These are phyloP conservation scores for Pantherophis vulpinus DNA, from an alignment of 2,797 vertebrate genomes.

Conservation along the genomic window DNA sequence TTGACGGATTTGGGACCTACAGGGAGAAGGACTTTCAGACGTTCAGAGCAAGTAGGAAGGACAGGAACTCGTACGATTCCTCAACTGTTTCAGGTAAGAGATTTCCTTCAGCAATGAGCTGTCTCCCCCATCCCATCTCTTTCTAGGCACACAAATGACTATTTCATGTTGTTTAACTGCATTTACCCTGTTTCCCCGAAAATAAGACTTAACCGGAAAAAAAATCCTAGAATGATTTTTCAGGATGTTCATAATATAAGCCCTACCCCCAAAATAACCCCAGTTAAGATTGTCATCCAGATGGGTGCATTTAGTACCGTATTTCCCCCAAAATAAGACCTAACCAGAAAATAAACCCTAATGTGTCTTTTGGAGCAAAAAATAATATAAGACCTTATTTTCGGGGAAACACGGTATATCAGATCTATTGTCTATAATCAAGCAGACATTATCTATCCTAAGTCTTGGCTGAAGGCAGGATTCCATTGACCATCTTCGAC, in stretches of 20 bases:
- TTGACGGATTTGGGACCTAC: slow-evolving; percentile 86
- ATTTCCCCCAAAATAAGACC: too few species aligned
- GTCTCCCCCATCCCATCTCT: background rate
- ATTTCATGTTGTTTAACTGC: background rate
- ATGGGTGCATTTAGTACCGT: too few species aligned
- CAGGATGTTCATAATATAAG: too few species aligned
- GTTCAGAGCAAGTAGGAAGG: slow-evolving; percentile 85
- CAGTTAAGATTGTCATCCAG: too few species aligned
- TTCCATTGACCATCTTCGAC: background rate
- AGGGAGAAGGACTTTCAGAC: slow-evolving; percentile 89
- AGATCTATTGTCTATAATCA: background rate
- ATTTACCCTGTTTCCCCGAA: background rate
- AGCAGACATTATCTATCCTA: background rate
- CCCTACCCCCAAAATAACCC: too few species aligned
- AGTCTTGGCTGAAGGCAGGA: background rate
- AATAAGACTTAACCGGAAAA: too few species aligned
- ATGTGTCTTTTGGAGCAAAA: too few species aligned
- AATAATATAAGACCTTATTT: too few species aligned
- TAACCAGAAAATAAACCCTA: too few species aligned
- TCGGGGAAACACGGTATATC: too few species aligned
- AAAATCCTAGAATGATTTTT: too few species aligned
- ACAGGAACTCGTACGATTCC: slow-evolving; percentile 77
- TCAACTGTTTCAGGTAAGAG: slow-evolving; percentile 84
- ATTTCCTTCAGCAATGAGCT: background rate
- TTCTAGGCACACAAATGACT: too few species aligned